Base-by-base conservation (phyloP, 2,797 vertebrate genomes). In the Pseudomugil gertrudae region DNA sequence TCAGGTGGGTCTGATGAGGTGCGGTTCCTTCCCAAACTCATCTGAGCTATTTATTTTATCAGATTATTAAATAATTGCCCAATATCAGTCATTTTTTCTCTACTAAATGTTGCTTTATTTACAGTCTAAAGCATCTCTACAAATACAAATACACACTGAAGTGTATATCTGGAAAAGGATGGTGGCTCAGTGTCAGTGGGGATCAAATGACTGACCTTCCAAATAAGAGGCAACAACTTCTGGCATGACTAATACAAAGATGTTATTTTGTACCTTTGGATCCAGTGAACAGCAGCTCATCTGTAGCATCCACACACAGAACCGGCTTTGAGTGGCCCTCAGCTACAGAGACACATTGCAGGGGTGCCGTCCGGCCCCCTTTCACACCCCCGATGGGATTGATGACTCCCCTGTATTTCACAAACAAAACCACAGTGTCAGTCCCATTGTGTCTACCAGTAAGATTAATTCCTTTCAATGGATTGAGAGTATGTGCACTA, bases 291-390 rank as follows among this genome's bases (percentile, higher is more conserved):
- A 99, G 94, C 80, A 99, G 92, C 86, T 99, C 97, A 0, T 99
- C 96, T 0, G 98, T 99, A 72, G 97, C 96, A 11, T 99, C 98
- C 84, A 99, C 93, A 86, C 98, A 99, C 71, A 99, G 94, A 40
- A 99, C 95, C 0, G 98, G 96, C 86, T 99, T 99, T 26, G 96
- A 96, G 86, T 99, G 98, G 71, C 98, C 98, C 89, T 99, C 98
- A 0, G 98, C 98, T 85, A 97, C 76, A 0, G 96, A 97, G 52
- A 97, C 87, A 14, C 98, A 99, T 91, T 99, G 97, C 76, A 99
- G 90, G 0, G 97, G 96, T 13, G 98, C 96, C 0, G 96, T 98
- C 69, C 98, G 92, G 14, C 93, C 91, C 1, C 96, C 95, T 87
- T 98, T 98, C 72, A 95, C 92, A 52, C 95, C 96, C 27, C 96